Evolutionary conservation across 1,140 invertebrate species (phyloP).

Genomic region (Drosophila lowei): DNA sequence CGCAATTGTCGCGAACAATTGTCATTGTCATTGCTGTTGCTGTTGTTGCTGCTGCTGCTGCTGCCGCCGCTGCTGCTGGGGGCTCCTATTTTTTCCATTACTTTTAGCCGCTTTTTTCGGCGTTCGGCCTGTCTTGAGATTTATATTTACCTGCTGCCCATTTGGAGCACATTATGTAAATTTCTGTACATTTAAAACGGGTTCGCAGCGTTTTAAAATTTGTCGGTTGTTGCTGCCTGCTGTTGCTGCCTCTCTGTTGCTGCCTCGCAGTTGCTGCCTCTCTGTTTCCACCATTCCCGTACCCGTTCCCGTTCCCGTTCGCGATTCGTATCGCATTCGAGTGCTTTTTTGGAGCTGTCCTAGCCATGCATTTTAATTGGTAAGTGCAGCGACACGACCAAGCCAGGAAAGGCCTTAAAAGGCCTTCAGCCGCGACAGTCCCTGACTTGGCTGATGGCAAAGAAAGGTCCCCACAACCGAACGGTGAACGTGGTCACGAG

Average conservation of each 20-base stretch:
- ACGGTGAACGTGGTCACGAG: slow-evolving; percentile 12
- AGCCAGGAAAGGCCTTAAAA: slow-evolving; percentile 50
- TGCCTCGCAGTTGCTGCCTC: slow-evolving; percentile 19
- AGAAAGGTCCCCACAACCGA: slow-evolving; percentile 9
- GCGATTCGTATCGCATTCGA: slow-evolving; percentile 56
- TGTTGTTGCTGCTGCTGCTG: background rate
- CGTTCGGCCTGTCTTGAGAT: slow-evolving; percentile 56
- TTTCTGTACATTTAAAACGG: slow-evolving; percentile 65
- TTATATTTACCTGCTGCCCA: slow-evolving; percentile 69
- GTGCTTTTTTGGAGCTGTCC: slow-evolving; percentile 56
- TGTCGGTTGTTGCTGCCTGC: slow-evolving; percentile 35
- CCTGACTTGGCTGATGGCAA: slow-evolving; percentile 2
- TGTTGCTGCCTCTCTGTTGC: slow-evolving; percentile 23
- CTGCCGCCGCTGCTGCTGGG: slow-evolving; percentile 8
- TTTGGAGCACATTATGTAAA: slow-evolving; percentile 78
- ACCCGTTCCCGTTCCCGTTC: background rate
- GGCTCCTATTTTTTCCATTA: slow-evolving; percentile 9
- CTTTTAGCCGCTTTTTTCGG: slow-evolving; percentile 45
- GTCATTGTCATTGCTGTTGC: slow-evolving; percentile 74
- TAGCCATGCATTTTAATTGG: slow-evolving; percentile 73
- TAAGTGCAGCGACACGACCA: slow-evolving; percentile 41
- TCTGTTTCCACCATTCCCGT: background rate
- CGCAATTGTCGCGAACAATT: slow-evolving; percentile 75
- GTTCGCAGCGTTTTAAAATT: slow-evolving; percentile 58
- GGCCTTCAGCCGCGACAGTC: slow-evolving; percentile 18